phyloP scores from a whole-genome alignment of 2,888 invertebrate species.

The Andrena praecox region DNA sequence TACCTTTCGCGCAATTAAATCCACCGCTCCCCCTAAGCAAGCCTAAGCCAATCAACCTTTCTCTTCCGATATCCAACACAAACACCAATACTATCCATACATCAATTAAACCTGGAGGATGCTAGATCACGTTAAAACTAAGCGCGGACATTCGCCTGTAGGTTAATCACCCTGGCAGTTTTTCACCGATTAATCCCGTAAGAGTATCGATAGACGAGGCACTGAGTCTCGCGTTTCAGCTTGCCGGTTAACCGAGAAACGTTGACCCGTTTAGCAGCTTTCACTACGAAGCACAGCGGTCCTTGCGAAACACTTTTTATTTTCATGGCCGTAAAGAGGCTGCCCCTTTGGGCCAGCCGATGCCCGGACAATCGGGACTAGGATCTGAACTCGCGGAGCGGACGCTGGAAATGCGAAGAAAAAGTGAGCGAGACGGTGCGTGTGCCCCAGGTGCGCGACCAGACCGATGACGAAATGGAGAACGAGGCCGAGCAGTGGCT shows the following conservation, averaged over 20 bases:
- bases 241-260: conserved; percentile 28
- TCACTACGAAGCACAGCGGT: conserved; percentile 39
- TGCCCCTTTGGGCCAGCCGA: background rate
- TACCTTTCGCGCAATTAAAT: background rate
- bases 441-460: background rate
- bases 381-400: background rate
- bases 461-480: conserved; percentile 28
- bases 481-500: conserved; percentile 53
- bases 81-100: too few relatives aligned
- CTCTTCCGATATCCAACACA: too few relatives aligned
- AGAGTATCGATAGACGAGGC: conserved; percentile 27
- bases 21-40: background rate
- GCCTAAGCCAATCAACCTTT: background rate
- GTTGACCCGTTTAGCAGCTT: conserved; percentile 46
- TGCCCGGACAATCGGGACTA: background rate
- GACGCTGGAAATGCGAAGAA: background rate
- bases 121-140: too few relatives aligned
- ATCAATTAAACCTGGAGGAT: too few relatives aligned
- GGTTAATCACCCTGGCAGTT: background rate
- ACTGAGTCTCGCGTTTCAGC: conserved; percentile 35
- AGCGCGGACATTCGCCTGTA: background rate
- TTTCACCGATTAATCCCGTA: conserved; percentile 28
- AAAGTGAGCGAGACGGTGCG: background rate
- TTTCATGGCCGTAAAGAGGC: background rate
- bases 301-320: conserved; percentile 40